These are phyloP conservation scores for Ploceus nigricollis DNA, from an alignment of 2,113 vertebrate genomes.

Conservation along the genomic window DNA sequence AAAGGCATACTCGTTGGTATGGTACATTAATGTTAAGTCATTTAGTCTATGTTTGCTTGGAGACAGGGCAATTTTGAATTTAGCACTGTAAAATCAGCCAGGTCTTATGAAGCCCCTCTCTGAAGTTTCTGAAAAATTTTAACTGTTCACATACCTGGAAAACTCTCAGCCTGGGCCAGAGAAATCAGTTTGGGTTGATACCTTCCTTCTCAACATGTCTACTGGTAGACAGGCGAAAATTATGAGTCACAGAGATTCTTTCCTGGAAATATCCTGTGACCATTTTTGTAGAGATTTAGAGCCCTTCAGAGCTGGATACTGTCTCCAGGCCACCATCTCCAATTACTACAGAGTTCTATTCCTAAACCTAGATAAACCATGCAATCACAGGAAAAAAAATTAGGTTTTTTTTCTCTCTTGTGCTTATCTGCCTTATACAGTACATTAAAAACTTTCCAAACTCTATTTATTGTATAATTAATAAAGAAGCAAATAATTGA, in stretches of 20 bases:
- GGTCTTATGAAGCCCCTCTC: background rate
- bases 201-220: background rate
- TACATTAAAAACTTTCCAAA: background rate
- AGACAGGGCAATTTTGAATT: background rate
- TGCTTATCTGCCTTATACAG: background rate
- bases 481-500: background rate
- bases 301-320: background rate
- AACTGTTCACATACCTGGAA: background rate
- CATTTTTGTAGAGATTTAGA: background rate
- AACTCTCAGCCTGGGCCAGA: background rate
- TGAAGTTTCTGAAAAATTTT: background rate
- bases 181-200: background rate
- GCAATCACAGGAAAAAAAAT: background rate
- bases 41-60: background rate
- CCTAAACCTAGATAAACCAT: background rate
- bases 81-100: background rate
- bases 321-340: background rate
- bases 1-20: background rate
- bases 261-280: background rate
- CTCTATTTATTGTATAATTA: background rate
- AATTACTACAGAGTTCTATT: background rate
- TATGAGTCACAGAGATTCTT: background rate
- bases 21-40: background rate
- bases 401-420: background rate
- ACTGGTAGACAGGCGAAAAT: background rate